Base-by-base conservation (phyloP, 2,888 invertebrate species). In the Gandaritis pyraliata region DNA sequence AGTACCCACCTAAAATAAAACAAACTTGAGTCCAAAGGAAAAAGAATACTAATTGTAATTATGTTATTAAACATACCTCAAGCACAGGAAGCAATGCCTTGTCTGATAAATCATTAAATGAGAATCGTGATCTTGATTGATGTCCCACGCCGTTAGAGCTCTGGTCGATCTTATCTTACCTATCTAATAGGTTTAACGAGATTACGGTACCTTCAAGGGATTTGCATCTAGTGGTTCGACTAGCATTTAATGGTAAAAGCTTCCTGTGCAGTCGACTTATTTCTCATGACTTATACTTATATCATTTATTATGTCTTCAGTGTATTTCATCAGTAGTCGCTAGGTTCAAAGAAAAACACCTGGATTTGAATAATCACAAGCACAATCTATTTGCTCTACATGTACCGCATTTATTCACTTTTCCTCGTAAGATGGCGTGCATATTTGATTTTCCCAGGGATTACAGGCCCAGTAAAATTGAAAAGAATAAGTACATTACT, bases 141-240 rank as follows among this genome's bases (percentile, higher is more conserved):
- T 89, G 87, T 81, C 78, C 76, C 73, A 80, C 75, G 76, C 82
- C 78, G 82, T 86, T 83, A 84, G 80, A 82, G 81, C 77, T 73
- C 76, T 76, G 76, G 75, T 75, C 77, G 83, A 86, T 86, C 74
- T 80, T 84, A 86, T 87, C 86, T 80, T 70, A 69, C 75, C 78
- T 77, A 81, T 85, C 81, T 83, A 85, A 87, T 85, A 82, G 81
- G 80, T 83, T 83, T 86, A 87, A 87, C 83, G 82, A 86, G 86
- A 87, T 88, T 84, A 86, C 88, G 86, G 88, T 85, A 87, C 77
- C 75, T 72, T 74, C 70, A 65, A 76, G 75, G 76, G 74, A 83
- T 84, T 82, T 80, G 78, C 78, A 82, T 82, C 77, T 77, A 76
- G 77, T 81, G 39, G 47, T 56, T 80, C 77, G 75, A 75, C 79